These are phyloP conservation scores for Brachionus plicatilis DNA, from an alignment of 1,140 invertebrate genomes.

Conservation along the genomic window DNA sequence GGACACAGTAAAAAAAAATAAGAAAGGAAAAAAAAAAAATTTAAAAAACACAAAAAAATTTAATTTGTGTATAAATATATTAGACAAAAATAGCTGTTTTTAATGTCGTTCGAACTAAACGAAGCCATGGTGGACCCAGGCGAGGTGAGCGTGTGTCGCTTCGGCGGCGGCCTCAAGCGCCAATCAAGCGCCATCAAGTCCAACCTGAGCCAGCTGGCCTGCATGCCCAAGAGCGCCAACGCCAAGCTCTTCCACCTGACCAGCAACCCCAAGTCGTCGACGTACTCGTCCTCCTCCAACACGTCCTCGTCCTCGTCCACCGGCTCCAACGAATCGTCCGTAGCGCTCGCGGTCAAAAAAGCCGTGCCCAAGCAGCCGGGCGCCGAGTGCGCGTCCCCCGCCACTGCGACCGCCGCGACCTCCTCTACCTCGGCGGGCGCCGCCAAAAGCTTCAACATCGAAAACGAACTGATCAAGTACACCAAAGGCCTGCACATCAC, in stretches of 20 bases:
- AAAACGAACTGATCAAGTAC: constrained; percentile 35
- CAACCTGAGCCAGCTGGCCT: background rate
- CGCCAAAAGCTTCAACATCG: constrained; percentile 22
- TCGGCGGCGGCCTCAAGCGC: background rate
- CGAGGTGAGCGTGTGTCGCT: too few relatives aligned
- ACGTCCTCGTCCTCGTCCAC: constrained; percentile 15
- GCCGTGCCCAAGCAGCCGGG: background rate
- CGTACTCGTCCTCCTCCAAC: constrained; percentile 2
- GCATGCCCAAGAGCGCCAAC: background rate
- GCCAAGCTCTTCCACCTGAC: background rate
- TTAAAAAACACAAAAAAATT: background rate
- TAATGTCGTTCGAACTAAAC: background rate
- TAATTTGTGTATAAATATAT: background rate
- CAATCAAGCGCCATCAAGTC: background rate
- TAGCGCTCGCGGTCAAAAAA: background rate
- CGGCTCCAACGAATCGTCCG: background rate
- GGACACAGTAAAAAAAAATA: background rate
- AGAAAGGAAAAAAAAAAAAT: too few relatives aligned
- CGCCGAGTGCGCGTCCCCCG: background rate
- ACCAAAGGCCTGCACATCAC: constrained; percentile 5
- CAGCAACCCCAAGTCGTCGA: background rate
- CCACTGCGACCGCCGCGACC: background rate
- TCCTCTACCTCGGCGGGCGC: background rate
- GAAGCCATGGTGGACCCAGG: background rate
- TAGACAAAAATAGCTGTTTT: background rate